Conservation (phyloP, 2,888 invertebrate genomes). For the Pemphredon lugubris region DNA sequence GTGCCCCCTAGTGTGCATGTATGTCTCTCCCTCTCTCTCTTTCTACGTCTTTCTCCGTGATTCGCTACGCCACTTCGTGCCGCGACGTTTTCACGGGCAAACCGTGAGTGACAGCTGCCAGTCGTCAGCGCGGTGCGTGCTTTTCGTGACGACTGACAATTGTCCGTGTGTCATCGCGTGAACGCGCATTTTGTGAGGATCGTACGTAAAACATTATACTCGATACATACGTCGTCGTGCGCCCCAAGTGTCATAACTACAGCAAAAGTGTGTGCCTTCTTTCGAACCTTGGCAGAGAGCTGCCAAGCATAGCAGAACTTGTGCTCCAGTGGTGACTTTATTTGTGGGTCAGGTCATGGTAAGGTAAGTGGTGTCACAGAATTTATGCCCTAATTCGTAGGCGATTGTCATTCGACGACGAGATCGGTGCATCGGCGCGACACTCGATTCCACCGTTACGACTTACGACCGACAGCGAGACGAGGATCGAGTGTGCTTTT, state of each 20-base stretch:
- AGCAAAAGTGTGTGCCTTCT: slow-evolving; percentile 59
- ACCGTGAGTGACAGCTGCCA: slow-evolving; percentile 73
- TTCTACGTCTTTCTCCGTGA: slow-evolving; percentile 55
- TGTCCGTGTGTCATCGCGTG: slow-evolving; percentile 50
- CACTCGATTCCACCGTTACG: no score
- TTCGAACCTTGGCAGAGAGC: slow-evolving; percentile 52
- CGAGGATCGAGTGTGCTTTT: background rate
- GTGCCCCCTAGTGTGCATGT: slow-evolving; percentile 69
- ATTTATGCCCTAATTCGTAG: background rate
- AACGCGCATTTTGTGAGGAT: slow-evolving; percentile 44
- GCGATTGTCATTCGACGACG: slow-evolving; percentile 13
- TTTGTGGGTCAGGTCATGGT: slow-evolving; percentile 76
- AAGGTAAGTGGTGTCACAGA: slow-evolving; percentile 69
- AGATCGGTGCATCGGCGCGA: no score
- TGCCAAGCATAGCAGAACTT: slow-evolving; percentile 46
- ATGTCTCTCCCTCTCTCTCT: slow-evolving; percentile 51
- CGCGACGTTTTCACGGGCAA: slow-evolving; percentile 72
- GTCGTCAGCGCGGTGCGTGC: slow-evolving; percentile 65
- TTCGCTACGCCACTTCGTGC: slow-evolving; percentile 68
- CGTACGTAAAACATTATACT: slow-evolving; percentile 12
- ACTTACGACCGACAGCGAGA: background rate
- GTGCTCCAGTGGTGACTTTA: slow-evolving; percentile 45
- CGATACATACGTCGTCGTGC: slow-evolving; percentile 20
- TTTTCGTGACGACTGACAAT: slow-evolving; percentile 55
- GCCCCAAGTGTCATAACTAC: slow-evolving; percentile 50